Evolutionary conservation across 1,140 invertebrate species (phyloP).

Genomic region (Drosophila navojoa): DNA sequence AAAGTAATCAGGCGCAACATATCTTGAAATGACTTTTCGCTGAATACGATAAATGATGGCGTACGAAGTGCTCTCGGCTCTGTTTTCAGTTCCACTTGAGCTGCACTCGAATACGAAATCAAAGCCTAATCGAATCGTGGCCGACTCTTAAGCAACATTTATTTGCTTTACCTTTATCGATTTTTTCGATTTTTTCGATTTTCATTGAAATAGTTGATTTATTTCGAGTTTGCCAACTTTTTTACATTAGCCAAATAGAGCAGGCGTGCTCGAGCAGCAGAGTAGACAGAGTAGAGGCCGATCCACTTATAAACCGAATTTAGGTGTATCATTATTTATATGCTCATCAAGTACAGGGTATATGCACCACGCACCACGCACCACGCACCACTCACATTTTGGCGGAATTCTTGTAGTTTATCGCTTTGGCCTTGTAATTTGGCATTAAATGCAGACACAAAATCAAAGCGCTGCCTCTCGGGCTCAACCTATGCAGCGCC

Average conservation of each 20-base stretch:
- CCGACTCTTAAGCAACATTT: too few species aligned
- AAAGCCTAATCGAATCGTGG: too few species aligned
- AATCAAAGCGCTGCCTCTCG: constrained; percentile 32
- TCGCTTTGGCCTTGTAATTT: constrained; percentile 32
- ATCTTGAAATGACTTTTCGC: constrained; percentile 14
- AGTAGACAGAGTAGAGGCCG: background rate
- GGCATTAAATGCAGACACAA: constrained; percentile 50
- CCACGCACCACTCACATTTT: too few species aligned
- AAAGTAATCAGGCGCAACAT: constrained; percentile 16
- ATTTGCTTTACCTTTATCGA: too few species aligned
- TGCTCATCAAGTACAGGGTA: constrained; percentile 13
- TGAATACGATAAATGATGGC: background rate
- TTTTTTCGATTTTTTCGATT: too few species aligned
- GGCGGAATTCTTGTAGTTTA: constrained; percentile 14
- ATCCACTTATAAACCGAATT: too few species aligned
- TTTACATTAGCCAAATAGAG: too few species aligned
- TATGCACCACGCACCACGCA: background rate
- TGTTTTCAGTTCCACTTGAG: background rate
- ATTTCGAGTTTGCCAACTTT: too few species aligned
- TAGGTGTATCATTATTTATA: too few species aligned
- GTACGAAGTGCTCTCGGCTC: background rate
- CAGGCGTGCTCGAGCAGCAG: background rate
- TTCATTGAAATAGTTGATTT: too few species aligned
- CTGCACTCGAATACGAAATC: too few species aligned
- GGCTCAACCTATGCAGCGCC: background rate